A percentile compares a stretch with the other conserved stretches of the same genome.
Conservation (phyloP, 2,888 invertebrate species). For the Athalia circularis region DNA sequence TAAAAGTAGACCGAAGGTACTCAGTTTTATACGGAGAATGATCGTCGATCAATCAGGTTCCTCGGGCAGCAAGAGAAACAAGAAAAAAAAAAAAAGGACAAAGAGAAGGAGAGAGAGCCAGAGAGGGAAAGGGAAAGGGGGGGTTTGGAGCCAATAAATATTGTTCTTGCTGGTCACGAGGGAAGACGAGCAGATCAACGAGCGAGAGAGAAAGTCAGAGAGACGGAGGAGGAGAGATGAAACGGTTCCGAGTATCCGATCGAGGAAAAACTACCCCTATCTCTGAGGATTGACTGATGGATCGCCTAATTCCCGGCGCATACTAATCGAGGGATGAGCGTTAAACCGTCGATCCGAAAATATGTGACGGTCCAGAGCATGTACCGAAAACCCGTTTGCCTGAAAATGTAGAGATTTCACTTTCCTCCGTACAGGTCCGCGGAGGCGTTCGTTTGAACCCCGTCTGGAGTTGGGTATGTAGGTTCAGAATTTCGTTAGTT, state of each 20-base stretch:
- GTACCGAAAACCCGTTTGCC: background rate
- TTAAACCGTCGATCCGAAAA: slow-evolving; percentile 53
- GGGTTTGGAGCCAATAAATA: slow-evolving; percentile 64
- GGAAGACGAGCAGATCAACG: background rate
- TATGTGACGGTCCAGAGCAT: background rate
- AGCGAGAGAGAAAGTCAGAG: slow-evolving; percentile 43
- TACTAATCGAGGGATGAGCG: slow-evolving; percentile 55
- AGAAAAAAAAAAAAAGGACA: slow-evolving; percentile 49
- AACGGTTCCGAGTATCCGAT: slow-evolving; percentile 63
- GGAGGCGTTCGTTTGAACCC: slow-evolving; percentile 8
- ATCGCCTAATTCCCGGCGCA: slow-evolving; percentile 56
- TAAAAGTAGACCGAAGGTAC: slow-evolving; percentile 34
- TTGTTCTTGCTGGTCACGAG: slow-evolving; percentile 61
- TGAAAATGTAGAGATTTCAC: slow-evolving; percentile 2
- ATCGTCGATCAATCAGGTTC: slow-evolving; percentile 69
- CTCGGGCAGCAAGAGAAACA: slow-evolving; percentile 49
- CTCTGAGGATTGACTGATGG: slow-evolving; percentile 53
- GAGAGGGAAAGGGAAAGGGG: slow-evolving; percentile 47
- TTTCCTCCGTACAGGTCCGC: background rate
- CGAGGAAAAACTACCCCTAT: slow-evolving; percentile 54
- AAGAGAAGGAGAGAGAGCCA: slow-evolving; percentile 54
- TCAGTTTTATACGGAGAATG: slow-evolving; percentile 66
- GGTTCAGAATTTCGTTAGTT: background rate
- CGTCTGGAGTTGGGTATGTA: background rate
- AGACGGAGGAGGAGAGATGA: slow-evolving; percentile 52